Evolutionary conservation across 2,797 vertebrate species (phyloP).

Genomic region (Enteromius trimaculatus): DNA sequence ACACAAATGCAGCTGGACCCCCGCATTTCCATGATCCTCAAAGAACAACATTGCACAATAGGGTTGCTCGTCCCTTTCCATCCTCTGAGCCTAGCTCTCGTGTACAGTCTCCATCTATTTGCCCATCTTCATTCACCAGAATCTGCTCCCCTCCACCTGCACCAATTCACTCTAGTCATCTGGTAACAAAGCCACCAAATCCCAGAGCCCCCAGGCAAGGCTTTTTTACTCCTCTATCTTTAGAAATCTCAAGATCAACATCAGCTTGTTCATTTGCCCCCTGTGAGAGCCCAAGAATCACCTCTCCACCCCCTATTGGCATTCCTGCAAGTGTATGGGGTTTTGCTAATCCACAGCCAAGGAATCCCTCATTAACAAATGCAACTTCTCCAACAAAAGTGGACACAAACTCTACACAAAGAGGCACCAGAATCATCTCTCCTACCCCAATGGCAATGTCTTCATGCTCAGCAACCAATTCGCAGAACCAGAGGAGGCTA

Average conservation of each 20-base stretch:
- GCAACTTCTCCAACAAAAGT: slow-evolving; percentile 53
- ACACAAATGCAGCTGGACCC: slow-evolving; percentile 45
- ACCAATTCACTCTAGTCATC: slow-evolving; percentile 64
- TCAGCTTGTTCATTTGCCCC: slow-evolving; percentile 62
- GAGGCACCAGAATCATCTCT: slow-evolving; percentile 53
- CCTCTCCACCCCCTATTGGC: slow-evolving; percentile 77
- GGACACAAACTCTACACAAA: slow-evolving; percentile 47
- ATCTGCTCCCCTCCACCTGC: slow-evolving; percentile 71
- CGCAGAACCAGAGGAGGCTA: slow-evolving; percentile 60
- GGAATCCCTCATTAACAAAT: slow-evolving; percentile 58
- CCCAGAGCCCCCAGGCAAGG: slow-evolving; percentile 63
- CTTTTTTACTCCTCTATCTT: slow-evolving; percentile 75
- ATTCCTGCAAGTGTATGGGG: slow-evolving; percentile 69
- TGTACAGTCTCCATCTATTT: slow-evolving; percentile 76
- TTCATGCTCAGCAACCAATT: slow-evolving; percentile 34
- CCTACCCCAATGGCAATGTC: slow-evolving; percentile 52
- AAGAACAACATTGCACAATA: slow-evolving; percentile 71
- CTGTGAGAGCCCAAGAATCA: slow-evolving; percentile 67
- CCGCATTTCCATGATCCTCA: slow-evolving; percentile 60
- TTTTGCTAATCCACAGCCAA: slow-evolving; percentile 72
- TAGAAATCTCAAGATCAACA: slow-evolving; percentile 72
- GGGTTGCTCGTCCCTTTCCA: slow-evolving; percentile 76
- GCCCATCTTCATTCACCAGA: slow-evolving; percentile 59
- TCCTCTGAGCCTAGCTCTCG: slow-evolving; percentile 83
- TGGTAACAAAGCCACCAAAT: slow-evolving; percentile 74